Percentiles rank a stretch among this genome's conserved stretches.
Evolutionary conservation across 1,140 invertebrate genomes (phyloP).

Genomic region (Eurosta solidaginis): DNA sequence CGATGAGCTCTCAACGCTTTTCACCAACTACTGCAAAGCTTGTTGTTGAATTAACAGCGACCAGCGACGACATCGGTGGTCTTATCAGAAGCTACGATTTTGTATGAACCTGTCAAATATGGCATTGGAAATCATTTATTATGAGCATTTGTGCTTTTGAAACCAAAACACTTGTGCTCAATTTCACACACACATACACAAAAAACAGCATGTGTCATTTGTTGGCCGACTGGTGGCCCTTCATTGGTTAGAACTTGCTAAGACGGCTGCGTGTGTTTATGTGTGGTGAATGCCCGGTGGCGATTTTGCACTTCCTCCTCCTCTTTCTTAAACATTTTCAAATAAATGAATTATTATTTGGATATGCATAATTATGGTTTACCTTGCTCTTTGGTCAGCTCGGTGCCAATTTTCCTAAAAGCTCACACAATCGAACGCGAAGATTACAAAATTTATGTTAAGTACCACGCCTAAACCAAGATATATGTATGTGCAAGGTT

Average conservation of each 20-base stretch:
- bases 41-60: not conserved
- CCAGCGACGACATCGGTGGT: slow-evolving; percentile 45
- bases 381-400: not conserved
- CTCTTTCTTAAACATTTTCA: not conserved
- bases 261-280: not conserved
- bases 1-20: slow-evolving; percentile 30
- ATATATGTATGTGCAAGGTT: too few species aligned
- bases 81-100: slow-evolving; percentile 54
- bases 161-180: slow-evolving; percentile 23
- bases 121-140: slow-evolving; percentile 40
- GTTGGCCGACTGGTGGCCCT: not conserved
- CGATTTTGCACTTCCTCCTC: slow-evolving; percentile 45
- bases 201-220: not conserved
- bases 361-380: slow-evolving; percentile 41
- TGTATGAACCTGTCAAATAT: slow-evolving; percentile 54
- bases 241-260: not conserved
- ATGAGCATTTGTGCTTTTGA: slow-evolving; percentile 43
- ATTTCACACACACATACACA: not conserved
- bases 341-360: slow-evolving; percentile 51
- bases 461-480: not conserved
- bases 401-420: not conserved
- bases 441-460: not conserved
- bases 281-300: slow-evolving; percentile 40
- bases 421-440: slow-evolving; percentile 16
- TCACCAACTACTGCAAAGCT: slow-evolving; percentile 28